These are phyloP conservation scores for Isaurus tuberculatus DNA, from an alignment of 92 coral and sea anemone species.

Conservation along the genomic window DNA sequence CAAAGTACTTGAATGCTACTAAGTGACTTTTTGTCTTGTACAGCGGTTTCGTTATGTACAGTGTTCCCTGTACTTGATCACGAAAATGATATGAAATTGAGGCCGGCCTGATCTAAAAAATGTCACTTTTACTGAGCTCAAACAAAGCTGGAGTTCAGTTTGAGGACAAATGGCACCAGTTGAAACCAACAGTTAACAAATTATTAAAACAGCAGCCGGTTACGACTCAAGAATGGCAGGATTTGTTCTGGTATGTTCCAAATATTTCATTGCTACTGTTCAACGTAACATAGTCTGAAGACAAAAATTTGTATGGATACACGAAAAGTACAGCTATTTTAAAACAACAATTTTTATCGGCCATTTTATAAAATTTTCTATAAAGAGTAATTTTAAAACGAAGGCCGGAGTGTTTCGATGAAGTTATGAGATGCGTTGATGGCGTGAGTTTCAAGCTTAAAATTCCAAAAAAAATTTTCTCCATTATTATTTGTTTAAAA, in stretches of 20 bases:
- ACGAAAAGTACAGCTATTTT: background rate
- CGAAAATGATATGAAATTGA: constrained; percentile 6
- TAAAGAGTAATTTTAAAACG: background rate
- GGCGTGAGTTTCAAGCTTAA: background rate
- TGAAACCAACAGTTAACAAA: constrained; percentile 94
- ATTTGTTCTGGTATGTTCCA: constrained; percentile 88
- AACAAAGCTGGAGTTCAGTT: constrained; percentile 87
- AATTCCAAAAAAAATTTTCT: background rate
- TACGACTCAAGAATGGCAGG: constrained; percentile 95
- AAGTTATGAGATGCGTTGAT: no score
- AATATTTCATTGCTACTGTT: background rate
- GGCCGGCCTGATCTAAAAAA: background rate
- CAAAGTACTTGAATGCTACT: background rate
- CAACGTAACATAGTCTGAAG: background rate
- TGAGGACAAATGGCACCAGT: constrained; percentile 94
- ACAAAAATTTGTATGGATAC: background rate
- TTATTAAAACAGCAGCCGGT: constrained; percentile 91
- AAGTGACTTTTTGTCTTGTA: background rate
- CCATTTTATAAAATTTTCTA: background rate
- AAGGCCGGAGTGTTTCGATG: no score
- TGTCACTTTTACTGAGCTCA: constrained; percentile 70
- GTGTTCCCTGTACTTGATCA: constrained; percentile 7
- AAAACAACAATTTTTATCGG: background rate
- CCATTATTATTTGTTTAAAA: background rate
- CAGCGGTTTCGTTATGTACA: constrained; percentile 37